Base-by-base conservation (phyloP, 2,888 invertebrate species). In the Epistrophe grossulariae region DNA sequence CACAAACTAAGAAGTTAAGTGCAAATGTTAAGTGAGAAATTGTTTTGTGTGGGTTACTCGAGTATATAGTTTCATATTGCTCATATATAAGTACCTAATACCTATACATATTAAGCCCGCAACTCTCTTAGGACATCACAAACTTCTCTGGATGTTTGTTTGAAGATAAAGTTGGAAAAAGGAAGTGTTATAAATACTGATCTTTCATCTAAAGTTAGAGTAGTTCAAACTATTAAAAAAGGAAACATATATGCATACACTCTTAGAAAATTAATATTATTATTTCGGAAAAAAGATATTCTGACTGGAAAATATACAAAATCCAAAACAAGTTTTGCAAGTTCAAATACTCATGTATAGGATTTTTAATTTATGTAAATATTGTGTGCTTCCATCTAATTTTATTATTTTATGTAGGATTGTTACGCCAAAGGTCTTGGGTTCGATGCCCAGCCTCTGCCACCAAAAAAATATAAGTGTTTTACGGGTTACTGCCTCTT, bases 41-140 rank as follows among this genome's bases (percentile, higher is more conserved):
- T 15, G 10, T 15, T n/a, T 15, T 13, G 40, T 55, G 57, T 80
- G 55, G 79, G 79, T 66, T 62, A 48, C 11, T 52, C 28, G 50
- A 60, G 52, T 50, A 50, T 19, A 48, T 50, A n/a, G n/a, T n/a
- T n/a, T 19, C 31, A 31, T 31, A n/a, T n/a, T n/a, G n/a, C n/a
- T n/a, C n/a, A n/a, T n/a, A n/a, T n/a, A n/a, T n/a, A n/a, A n/a
- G n/a, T n/a, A n/a, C n/a, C n/a, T n/a, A n/a, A n/a, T n/a, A n/a
- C n/a, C n/a, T n/a, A 19, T 19, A 19, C 1, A n/a, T 11, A 40
- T 11, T 40, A 40, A 15, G 50, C 19, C 76, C 66, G 59, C 59
- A 45, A 72, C 70, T 83, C 70, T 76, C 52, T 64, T 15, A 52
- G 43, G 48, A 76, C 55, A 57, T 45, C 70, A 62, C 45, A 73